Percentiles rank a stretch among this genome's conserved stretches.
phyloP scores from a whole-genome alignment of 1,140 invertebrate species.

The Camponotus pennsylvanicus region DNA sequence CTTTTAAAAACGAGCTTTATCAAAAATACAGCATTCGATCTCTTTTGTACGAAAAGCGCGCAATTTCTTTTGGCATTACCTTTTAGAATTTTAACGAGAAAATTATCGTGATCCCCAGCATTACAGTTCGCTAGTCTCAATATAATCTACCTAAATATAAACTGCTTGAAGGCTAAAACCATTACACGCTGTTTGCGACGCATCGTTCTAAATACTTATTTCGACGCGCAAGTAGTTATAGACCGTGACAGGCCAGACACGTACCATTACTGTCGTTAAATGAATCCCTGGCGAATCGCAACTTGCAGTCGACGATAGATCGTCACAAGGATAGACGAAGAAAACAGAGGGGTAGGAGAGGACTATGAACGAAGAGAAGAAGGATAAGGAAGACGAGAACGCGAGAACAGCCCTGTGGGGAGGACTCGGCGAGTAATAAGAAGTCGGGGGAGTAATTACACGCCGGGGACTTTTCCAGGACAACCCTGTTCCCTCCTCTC shows the following conservation, averaged over 20 bases:
- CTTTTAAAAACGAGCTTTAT: neutral
- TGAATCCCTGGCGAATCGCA: constrained; percentile 13
- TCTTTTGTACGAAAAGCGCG: neutral
- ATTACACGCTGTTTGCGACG: constrained; percentile 10
- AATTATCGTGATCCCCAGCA: neutral
- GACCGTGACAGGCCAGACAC: neutral
- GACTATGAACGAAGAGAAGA: neutral
- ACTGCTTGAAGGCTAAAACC: neutral
- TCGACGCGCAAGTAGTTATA: constrained; percentile 38
- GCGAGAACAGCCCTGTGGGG: constrained; percentile 72
- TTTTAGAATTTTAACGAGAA: neutral
- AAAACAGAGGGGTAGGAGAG: constrained; percentile 11
- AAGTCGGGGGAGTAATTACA: constrained; percentile 78
- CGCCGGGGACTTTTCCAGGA: constrained; percentile 75
- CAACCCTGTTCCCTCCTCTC: constrained; percentile 6
- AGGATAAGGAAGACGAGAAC: constrained; percentile 40
- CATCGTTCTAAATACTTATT: neutral
- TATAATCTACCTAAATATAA: constrained; percentile 15
- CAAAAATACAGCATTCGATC: neutral
- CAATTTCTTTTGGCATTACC: neutral
- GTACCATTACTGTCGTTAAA: constrained; percentile 9
- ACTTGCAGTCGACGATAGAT: neutral
- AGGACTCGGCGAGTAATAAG: constrained; percentile 75
- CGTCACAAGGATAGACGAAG: constrained; percentile 5
- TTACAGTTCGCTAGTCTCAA: neutral